Base-by-base conservation (phyloP, 1,140 invertebrate species). In the Pogonognathellus flavescens region DNA sequence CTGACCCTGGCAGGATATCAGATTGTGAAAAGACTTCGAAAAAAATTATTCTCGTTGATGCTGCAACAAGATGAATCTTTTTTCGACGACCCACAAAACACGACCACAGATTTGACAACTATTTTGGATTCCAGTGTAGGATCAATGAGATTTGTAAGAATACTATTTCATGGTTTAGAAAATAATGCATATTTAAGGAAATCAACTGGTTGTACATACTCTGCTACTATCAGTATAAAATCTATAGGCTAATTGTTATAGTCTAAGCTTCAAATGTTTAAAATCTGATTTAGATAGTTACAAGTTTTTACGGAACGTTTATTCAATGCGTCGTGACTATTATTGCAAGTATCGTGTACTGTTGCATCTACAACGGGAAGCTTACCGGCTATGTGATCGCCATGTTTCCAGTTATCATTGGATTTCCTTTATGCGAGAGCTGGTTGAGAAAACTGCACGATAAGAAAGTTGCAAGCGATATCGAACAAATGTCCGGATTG, bases 371-470 rank as follows among this genome's bases (percentile, higher is more conserved):
- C 9, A n/a, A 20, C 6, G 0, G 0, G 8, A 2, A 14, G 4
- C 52, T 81, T 10, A 82, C 76, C 0, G 72, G 72, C 6, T 85
- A 85, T 41, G 55, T 52, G 6, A 14, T 85, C 8, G 52, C 62
- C 50, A 76, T 82, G 50, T 60, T 66, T 16, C 31, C 72, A 14
- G 9, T 62, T 22, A 52, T 85, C 22, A 72, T 82, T 49, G 72
- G 49, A 25, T 52, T 85, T 31, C 25, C 49, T 25, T 50, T 85
- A 0, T n/a, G 50, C 8, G 84, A 85, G 50, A 80, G 76, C 18
- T 85, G 84, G 84, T 31, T 85, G 16, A n/a, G 25, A 7, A 81
- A 52, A 31, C 31, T 31, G 18, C 86, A 86, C 31, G 55, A 84
- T 16, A 53, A 50, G 20, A 80, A 57, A 76, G 50, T 57, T 16